Conservation (phyloP, 2,888 invertebrate genomes). For the Erebia epiphron region DNA sequence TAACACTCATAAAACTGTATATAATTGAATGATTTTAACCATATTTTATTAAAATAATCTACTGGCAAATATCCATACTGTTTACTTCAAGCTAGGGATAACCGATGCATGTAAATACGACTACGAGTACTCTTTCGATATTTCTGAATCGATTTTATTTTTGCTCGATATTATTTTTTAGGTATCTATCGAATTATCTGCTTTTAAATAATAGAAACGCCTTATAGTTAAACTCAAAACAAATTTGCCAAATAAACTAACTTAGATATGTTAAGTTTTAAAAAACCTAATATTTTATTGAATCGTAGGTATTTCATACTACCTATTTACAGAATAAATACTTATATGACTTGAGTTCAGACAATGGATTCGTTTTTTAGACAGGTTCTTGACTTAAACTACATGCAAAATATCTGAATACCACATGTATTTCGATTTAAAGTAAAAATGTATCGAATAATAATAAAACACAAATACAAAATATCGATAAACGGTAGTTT, state of each 20-base stretch:
- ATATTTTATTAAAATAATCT: slow-evolving; percentile 75
- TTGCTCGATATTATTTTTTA: slow-evolving; percentile 26
- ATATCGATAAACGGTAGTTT: slow-evolving; percentile 2
- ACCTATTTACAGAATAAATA: too few species aligned
- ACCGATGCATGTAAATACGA: slow-evolving; percentile 39
- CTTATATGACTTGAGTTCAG: too few species aligned
- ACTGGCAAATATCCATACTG: slow-evolving; percentile 83
- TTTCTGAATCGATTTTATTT: slow-evolving; percentile 3
- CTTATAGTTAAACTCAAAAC: too few species aligned
- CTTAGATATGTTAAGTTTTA: too few species aligned
- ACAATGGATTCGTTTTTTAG: too few species aligned
- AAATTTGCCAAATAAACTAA: too few species aligned
- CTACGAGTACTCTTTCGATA: slow-evolving; percentile 18
- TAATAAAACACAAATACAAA: neutral
- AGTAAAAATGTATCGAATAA: neutral
- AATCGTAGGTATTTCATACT: too few species aligned
- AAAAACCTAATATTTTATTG: too few species aligned
- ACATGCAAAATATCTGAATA: too few species aligned
- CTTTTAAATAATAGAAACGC: too few species aligned
- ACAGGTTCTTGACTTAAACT: too few species aligned
- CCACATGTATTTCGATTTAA: too few species aligned
- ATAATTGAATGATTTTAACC: slow-evolving; percentile 69
- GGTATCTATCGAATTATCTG: slow-evolving; percentile 10
- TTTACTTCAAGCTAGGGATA: slow-evolving; percentile 75
- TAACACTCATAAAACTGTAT: slow-evolving; percentile 60